Base-by-base conservation (phyloP, 2,113 vertebrate species). In the Archocentrus centrarchus region DNA sequence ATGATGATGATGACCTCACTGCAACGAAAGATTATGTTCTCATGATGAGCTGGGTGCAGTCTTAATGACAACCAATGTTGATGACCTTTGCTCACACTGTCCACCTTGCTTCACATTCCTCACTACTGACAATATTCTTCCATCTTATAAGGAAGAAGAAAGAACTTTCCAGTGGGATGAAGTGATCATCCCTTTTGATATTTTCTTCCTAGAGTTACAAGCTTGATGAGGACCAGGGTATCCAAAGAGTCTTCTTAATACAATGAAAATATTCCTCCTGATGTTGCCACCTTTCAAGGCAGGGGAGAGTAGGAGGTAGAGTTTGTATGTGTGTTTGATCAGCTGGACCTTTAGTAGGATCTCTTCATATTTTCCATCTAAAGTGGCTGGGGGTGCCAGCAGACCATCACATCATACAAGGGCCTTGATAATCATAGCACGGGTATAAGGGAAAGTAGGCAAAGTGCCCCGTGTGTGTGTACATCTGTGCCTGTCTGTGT, bases 381-480 rank as follows among this genome's bases (percentile, higher is more conserved):
- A 79, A 81, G 61, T 89, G 79, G 75, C 90, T 85, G 89, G 89
- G 89, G 89, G 90, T 79, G 83, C 92, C 94, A 95, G 91, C 85
- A 88, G 95, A 96, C 95, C 96, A 96, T 96, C 95, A 95, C 94
- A 95, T 94, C 87, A 87, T 92, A 89, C 84, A 82, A 86, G 85
- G 70, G 68, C 84, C 91, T 88, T 93, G 91, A 94, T 93, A 92
- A 85, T 79, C 80, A 79, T 87, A 91, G 86, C 86, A 89, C 86
- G 82, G 90, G 92, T 92, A 89, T 86, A 83, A 77, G 73, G 89
- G 86, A 94, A 94, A 94, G 84, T 88, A 83, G 88, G 85, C 89
- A 91, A 80, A 32, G 82, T 89, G 88, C 81, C 87, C 27, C 20
- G 2, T 80, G 75, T 89, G 68, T 89, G 86, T 80, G 75, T 63